Evolutionary conservation across 1,140 invertebrate species (phyloP).

Genomic region (Brachionus plicatilis): DNA sequence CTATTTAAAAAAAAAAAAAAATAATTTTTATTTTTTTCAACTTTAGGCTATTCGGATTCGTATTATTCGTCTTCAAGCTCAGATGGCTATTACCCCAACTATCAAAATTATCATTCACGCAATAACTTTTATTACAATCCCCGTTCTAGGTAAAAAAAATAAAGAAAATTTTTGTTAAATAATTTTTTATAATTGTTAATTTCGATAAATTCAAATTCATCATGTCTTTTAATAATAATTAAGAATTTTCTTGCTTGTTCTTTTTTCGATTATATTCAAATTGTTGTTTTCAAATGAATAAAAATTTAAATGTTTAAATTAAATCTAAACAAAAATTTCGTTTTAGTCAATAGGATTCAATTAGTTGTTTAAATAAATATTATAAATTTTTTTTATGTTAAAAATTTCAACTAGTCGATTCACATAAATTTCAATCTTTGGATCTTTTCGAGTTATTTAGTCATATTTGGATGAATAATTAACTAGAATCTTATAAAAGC

Average conservation of each 20-base stretch:
- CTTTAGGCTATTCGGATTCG: neutral
- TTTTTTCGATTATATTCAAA: neutral
- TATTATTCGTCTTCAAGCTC: slow-evolving; percentile 4
- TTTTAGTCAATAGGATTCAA: neutral
- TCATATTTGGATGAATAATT: neutral
- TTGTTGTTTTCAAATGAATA: neutral
- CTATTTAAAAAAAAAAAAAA: neutral
- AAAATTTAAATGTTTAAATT: neutral
- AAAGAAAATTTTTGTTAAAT: neutral
- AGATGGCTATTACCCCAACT: neutral
- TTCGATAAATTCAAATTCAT: too few relatives aligned
- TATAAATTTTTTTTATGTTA: neutral
- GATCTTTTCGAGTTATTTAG: neutral
- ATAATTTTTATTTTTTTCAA: neutral
- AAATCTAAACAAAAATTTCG: neutral
- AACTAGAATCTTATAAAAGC: neutral
- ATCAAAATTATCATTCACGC: neutral
- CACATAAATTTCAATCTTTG: neutral
- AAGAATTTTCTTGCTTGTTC: too few relatives aligned
- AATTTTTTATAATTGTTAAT: neutral
- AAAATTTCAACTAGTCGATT: neutral
- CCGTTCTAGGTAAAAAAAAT: neutral
- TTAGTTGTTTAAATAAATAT: neutral
- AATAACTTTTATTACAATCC: neutral
- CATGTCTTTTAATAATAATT: too few relatives aligned